These are phyloP conservation scores for Hypselothyrea guttata DNA, from an alignment of 2,888 invertebrate genomes.

Conservation along the genomic window DNA sequence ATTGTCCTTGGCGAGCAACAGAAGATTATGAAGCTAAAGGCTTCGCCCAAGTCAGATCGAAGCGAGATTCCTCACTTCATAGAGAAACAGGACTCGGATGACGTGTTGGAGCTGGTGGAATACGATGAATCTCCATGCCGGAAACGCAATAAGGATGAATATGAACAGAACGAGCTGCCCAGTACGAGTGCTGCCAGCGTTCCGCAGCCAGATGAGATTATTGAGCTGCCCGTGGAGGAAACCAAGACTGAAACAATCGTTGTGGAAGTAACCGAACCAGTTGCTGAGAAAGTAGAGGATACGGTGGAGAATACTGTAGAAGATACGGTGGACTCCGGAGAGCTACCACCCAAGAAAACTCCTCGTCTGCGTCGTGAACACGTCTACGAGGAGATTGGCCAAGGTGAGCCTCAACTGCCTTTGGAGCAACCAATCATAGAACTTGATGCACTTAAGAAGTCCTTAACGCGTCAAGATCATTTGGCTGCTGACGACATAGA, in stretches of 20 bases:
- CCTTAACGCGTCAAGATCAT: slow-evolving; percentile 80
- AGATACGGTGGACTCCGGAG: slow-evolving; percentile 10
- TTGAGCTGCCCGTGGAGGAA: slow-evolving; percentile 72
- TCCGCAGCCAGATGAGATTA: slow-evolving; percentile 81
- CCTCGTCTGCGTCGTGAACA: slow-evolving; percentile 85
- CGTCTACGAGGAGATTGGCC: slow-evolving; percentile 86
- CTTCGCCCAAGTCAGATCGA: slow-evolving; percentile 85
- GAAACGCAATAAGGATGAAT: slow-evolving; percentile 70
- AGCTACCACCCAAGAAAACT: slow-evolving; percentile 75
- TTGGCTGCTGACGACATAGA: slow-evolving; percentile 84
- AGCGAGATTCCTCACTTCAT: slow-evolving; percentile 82
- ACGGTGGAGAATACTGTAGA: slow-evolving; percentile 7
- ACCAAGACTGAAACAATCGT: slow-evolving; percentile 47
- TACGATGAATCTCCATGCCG: slow-evolving; percentile 82
- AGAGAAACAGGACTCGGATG: slow-evolving; percentile 83
- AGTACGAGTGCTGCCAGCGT: slow-evolving; percentile 64
- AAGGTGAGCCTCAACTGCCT: slow-evolving; percentile 27
- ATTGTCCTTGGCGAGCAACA: slow-evolving; percentile 83
- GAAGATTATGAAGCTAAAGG: slow-evolving; percentile 85
- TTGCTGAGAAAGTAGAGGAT: neutral
- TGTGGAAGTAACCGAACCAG: slow-evolving; percentile 38
- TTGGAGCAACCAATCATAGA: slow-evolving; percentile 71
- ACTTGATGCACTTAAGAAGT: slow-evolving; percentile 78
- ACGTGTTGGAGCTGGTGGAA: slow-evolving; percentile 81
- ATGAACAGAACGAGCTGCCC: slow-evolving; percentile 39